Evolutionary conservation across 2,888 invertebrate species (phyloP).

Genomic region (Tinea semifulvella): DNA sequence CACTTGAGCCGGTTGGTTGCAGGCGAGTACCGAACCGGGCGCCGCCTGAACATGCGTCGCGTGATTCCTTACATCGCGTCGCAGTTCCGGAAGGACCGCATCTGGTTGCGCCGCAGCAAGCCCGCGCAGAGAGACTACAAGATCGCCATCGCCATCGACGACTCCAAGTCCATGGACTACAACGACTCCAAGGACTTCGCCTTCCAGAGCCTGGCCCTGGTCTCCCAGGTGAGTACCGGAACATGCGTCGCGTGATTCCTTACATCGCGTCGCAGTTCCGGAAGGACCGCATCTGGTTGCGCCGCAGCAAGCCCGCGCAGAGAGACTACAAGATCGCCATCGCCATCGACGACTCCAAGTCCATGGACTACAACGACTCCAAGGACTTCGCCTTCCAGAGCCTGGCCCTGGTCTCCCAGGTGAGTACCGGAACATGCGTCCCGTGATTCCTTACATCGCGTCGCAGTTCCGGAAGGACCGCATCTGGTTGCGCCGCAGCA

Average conservation of each 20-base stretch:
- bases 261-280: slow-evolving; percentile 99
- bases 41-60: slow-evolving; percentile 95
- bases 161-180: slow-evolving; percentile 92
- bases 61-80: slow-evolving; percentile 99
- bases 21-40: slow-evolving; percentile 97
- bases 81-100: slow-evolving; percentile 98
- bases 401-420: slow-evolving; percentile 85
- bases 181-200: slow-evolving; percentile 91
- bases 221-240: slow-evolving; percentile 81
- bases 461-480: slow-evolving; percentile 99
- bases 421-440: slow-evolving; percentile 94
- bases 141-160: slow-evolving; percentile 95
- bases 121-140: slow-evolving; percentile 96
- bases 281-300: slow-evolving; percentile 98
- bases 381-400: slow-evolving; percentile 95
- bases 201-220: slow-evolving; percentile 92
- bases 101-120: slow-evolving; percentile 96
- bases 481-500: slow-evolving; percentile 96
- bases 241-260: slow-evolving; percentile 96
- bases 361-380: slow-evolving; percentile 89
- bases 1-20: slow-evolving; percentile 26
- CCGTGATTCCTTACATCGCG: slow-evolving; percentile 97
- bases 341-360: slow-evolving; percentile 95
- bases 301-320: slow-evolving; percentile 94
- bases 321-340: slow-evolving; percentile 96